A percentile compares a stretch with the other conserved stretches of the same genome.
phyloP scores from a whole-genome alignment of 2,888 invertebrate species.

The Silvanus unidentatus region DNA sequence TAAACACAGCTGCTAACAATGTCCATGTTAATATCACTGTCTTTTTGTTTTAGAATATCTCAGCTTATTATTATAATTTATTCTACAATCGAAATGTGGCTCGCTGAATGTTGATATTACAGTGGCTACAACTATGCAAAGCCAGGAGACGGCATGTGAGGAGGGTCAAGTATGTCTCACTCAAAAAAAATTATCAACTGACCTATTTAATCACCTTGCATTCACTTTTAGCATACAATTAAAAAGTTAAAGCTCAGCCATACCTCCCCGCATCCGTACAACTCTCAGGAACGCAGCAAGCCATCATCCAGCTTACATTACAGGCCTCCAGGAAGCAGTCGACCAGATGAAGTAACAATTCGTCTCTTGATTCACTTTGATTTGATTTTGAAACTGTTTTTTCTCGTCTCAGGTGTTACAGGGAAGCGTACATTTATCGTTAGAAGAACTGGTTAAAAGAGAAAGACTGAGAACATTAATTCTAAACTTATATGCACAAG shows the following conservation, averaged over 20 bases:
- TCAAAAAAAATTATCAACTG: background rate
- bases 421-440: constrained; percentile 63
- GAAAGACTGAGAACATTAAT: constrained; percentile 86
- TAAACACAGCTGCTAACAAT: background rate
- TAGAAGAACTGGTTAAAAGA: constrained; percentile 77
- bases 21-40: background rate
- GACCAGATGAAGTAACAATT: too few species aligned
- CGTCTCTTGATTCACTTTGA: too few species aligned
- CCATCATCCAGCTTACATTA: too few species aligned
- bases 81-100: constrained; percentile 33
- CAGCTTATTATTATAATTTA: constrained; percentile 5
- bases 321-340: too few species aligned
- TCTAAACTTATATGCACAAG: constrained; percentile 84
- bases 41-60: constrained; percentile 5
- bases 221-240: constrained; percentile 36
- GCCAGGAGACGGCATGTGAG: constrained; percentile 61
- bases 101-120: constrained; percentile 46
- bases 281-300: constrained; percentile 34
- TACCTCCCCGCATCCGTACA: constrained; percentile 39
- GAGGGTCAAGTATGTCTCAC: constrained; percentile 54
- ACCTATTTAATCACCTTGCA: background rate
- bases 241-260: constrained; percentile 40
- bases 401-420: constrained; percentile 11
- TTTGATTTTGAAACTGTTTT: too few species aligned
- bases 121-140: constrained; percentile 55